These are phyloP conservation scores for Rhodophaea formosa DNA, from an alignment of 2,888 invertebrate species.

Conservation along the genomic window DNA sequence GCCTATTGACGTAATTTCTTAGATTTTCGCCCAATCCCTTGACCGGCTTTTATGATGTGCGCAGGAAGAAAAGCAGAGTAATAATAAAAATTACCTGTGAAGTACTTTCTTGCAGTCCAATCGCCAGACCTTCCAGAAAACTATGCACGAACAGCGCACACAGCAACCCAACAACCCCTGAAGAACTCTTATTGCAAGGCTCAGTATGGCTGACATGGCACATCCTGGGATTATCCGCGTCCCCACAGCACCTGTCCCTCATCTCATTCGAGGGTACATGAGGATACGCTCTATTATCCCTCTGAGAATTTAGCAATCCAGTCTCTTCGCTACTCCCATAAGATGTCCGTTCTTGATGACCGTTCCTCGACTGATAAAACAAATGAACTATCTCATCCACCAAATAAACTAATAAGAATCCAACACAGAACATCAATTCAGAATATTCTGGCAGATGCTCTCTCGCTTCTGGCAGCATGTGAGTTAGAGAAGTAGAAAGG, in stretches of 20 bases:
- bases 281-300: constrained; percentile 38
- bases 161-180: constrained; percentile 84
- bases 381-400: constrained; percentile 87
- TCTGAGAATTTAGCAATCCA: constrained; percentile 39
- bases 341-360: constrained; percentile 29
- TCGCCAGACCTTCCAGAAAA: constrained; percentile 89
- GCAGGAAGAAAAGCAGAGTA: no score
- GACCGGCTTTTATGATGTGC: no score
- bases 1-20: no score
- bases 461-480: constrained; percentile 90
- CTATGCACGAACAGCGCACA: constrained; percentile 89
- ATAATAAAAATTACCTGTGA: constrained; percentile 73
- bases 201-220: constrained; percentile 86
- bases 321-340: constrained; percentile 56
- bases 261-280: constrained; percentile 36
- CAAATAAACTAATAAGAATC: constrained; percentile 87
- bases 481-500: constrained; percentile 87
- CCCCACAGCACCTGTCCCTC: constrained; percentile 54
- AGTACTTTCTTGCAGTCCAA: constrained; percentile 86
- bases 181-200: constrained; percentile 83
- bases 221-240: constrained; percentile 63
- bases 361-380: constrained; percentile 70
- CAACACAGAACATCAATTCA: constrained; percentile 84
- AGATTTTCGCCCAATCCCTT: no score
- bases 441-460: constrained; percentile 80